Evolutionary conservation across 2,113 vertebrate genomes (phyloP), one percentile per base, ranked within the genome.

Genomic region (Alligator sinensis): DNA sequence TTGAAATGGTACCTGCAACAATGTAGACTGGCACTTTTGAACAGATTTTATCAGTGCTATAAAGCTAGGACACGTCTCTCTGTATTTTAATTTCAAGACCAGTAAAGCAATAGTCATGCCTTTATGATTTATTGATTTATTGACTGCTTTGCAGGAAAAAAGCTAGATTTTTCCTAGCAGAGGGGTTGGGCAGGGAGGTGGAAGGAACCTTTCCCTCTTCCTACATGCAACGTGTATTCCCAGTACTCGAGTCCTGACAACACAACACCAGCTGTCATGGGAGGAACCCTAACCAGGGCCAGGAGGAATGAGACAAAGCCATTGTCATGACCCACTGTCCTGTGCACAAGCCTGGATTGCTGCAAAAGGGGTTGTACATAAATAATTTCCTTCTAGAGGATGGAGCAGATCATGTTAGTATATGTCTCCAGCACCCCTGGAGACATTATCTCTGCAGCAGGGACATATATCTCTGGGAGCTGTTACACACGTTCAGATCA

Each of bases 191-290:
- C 18, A 86, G 16, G 5, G 54, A 84, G 61, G 54, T 16, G 4
- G 7, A 55, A 11, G 9, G 19, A 28, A 30, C 11, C 7, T 79
- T 18, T 4, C 58, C 4, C 1, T 2, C 3, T 79, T 28, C 58
- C 34, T 21, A 24, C 58, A 17, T 0, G 1, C 27, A 81, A 19
- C 1, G 0, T 1, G 2, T 11, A 21, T 4, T 79, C 47, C 24
- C 76, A 21, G 24, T 77, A n/a, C 9, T 5, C 62, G 28, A 74
- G 3, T 5, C 10, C 13, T 0, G 0, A 2, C 16, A 63, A 15
- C 28, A 3, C 6, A 60, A 82, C 9, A 11, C 11, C 82, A 79
- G 5, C 4, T 62, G 5, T 38, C 63, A 15, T n/a, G 18, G 7
- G 55, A 55, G 3, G 4, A 10, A 82, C 2, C n/a, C 22, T 3